phyloP scores from a whole-genome alignment of 2,888 invertebrate genomes.

The Dichetophora obliterata region DNA sequence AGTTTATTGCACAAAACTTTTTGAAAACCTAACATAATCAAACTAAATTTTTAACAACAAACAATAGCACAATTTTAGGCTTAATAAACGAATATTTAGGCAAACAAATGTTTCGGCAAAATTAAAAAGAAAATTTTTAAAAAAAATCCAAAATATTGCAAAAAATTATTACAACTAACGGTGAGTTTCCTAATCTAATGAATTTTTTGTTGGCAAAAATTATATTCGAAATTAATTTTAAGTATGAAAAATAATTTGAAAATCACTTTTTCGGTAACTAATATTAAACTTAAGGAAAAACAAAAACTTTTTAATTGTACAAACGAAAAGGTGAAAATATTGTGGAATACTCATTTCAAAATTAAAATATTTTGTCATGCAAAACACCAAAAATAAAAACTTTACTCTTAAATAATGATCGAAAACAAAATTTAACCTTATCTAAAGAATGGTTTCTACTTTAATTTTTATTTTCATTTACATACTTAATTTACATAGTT shows the following conservation, averaged over 20 bases:
- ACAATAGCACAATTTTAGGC: constrained; percentile 65
- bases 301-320: not conserved
- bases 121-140: constrained; percentile 47
- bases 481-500: not conserved
- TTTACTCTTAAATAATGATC: not conserved
- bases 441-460: not conserved
- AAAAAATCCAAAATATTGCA: constrained; percentile 45
- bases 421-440: not conserved
- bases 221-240: not conserved
- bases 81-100: constrained; percentile 55
- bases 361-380: too few relatives aligned
- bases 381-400: not conserved
- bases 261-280: not conserved
- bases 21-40: constrained; percentile 51
- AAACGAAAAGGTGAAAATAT: not conserved
- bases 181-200: constrained; percentile 66
- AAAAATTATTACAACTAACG: constrained; percentile 54
- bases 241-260: not conserved
- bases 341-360: not conserved
- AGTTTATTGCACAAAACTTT: constrained; percentile 53
- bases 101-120: constrained; percentile 51
- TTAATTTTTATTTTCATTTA: too few relatives aligned
- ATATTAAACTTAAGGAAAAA: not conserved
- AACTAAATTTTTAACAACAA: constrained; percentile 54
- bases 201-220: constrained; percentile 21